Evolutionary conservation across 2,888 invertebrate species (phyloP).

Genomic region (Creontiades dilutus): DNA sequence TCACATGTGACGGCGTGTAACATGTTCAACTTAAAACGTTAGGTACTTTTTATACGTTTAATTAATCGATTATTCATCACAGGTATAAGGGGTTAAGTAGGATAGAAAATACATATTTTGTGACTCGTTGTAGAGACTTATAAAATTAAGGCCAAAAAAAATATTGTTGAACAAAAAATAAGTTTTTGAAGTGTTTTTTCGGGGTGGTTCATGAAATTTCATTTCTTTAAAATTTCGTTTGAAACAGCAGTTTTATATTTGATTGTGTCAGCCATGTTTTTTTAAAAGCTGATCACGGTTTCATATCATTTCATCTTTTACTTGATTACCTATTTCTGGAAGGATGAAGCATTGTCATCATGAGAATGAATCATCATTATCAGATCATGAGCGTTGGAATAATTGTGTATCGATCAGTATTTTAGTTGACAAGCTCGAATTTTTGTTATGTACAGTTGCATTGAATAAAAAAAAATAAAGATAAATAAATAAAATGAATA

Average conservation of each 20-base stretch:
- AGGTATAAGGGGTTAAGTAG: slow-evolving; percentile 68
- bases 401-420: slow-evolving; percentile 72
- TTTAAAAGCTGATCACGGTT: slow-evolving; percentile 69
- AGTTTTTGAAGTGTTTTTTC: background rate
- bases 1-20: slow-evolving; percentile 41
- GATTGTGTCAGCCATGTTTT: slow-evolving; percentile 9
- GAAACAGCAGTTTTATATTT: slow-evolving; percentile 6
- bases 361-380: background rate
- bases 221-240: background rate
- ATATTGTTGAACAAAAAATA: background rate
- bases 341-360: background rate
- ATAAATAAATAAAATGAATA: slow-evolving; percentile 45
- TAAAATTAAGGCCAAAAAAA: slow-evolving; percentile 31
- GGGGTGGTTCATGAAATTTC: slow-evolving; percentile 6
- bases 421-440: slow-evolving; percentile 70
- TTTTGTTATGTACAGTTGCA: slow-evolving; percentile 73
- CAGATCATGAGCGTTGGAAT: slow-evolving; percentile 29
- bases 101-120: slow-evolving; percentile 70
- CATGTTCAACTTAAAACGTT: slow-evolving; percentile 73
- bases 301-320: slow-evolving; percentile 72
- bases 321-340: background rate
- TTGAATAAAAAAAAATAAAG: slow-evolving; percentile 10
- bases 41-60: slow-evolving; percentile 65
- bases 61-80: slow-evolving; percentile 60
- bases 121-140: slow-evolving; percentile 57